Base-by-base conservation (phyloP, 1,140 invertebrate genomes). In the Cryptotermes secundus region DNA sequence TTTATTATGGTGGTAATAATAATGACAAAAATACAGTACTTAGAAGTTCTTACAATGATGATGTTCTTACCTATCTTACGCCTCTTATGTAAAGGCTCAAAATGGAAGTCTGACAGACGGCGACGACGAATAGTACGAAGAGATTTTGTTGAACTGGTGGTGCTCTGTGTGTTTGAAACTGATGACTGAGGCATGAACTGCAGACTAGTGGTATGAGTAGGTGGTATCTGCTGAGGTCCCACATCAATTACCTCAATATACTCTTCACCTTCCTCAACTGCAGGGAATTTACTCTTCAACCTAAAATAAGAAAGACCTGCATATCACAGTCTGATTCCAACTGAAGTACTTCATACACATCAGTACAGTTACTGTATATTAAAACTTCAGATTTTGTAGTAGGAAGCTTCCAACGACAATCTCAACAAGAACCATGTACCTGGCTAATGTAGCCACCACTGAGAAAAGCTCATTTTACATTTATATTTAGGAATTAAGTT, bases 71-170 rank as follows among this genome's bases (percentile, higher is more conserved):
- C 26, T 72, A 72, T 31, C n/a, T 82, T 82, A 12, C 81, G 81
- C 31, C 45, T 82, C 81, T 49, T 42, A 34, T 45, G 19, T 4
- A 82, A 24, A 45, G 81, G 81, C n/a, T 82, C 81, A 38, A 82
- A 45, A 82, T 82, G 81, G 45, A 82, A 82, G 45, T 82, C 81
- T 82, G 81, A 45, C 42, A 82, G n/a, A 34, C 45, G 81, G 24
- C 81, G 35, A 1, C 81, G 36, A 49, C 81, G 81, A 38, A 82
- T 31, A 14, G 45, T 82, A n/a, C 81, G 38, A 34, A 82, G 45
- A 10, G 81, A 82, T 45, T 82, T 82, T 45, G 81, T 82, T 1
- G 31, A 38, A 45, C 81, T 45, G 22, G 38, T 45, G 31, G 31
- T n/a, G 36, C 24, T 22, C 24, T 38, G 36, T 80, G 80, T 19